These are phyloP conservation scores for Subanguina moxae DNA, from an alignment of 1,140 invertebrate genomes.

Conservation along the genomic window DNA sequence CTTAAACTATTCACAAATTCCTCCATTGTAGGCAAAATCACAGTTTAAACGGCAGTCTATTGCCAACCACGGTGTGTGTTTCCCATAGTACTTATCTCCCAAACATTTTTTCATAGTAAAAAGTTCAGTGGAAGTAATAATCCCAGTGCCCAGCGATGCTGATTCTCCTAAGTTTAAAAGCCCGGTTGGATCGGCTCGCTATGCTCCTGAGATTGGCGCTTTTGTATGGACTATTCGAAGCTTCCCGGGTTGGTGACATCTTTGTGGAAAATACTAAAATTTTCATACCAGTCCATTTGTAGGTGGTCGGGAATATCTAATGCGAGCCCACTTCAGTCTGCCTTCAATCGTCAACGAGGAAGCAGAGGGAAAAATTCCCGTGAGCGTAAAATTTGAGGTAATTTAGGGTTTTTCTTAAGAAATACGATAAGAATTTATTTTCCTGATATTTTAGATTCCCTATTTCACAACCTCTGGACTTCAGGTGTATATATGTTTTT, in stretches of 20 bases:
- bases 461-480: conserved; percentile 98
- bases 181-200: conserved; percentile 64
- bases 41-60: conserved; percentile 97
- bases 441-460: too few species aligned
- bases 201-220: conserved; percentile 65
- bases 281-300: conserved; percentile 3
- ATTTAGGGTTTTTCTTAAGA: too few species aligned
- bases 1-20: too few species aligned
- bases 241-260: conserved; percentile 45
- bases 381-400: conserved; percentile 99
- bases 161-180: conserved; percentile 65
- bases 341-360: conserved; percentile 84
- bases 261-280: conserved; percentile 1
- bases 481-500: conserved; percentile 24
- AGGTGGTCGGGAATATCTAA: conserved; percentile 94
- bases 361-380: conserved; percentile 90
- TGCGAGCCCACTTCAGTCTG: conserved; percentile 95
- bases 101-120: too few species aligned
- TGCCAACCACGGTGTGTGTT: conserved; percentile 61
- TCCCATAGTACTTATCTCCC: too few species aligned
- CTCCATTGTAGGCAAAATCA: conserved; percentile 77
- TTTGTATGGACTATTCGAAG: conserved; percentile 64
- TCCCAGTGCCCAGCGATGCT: conserved; percentile 65
- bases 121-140: conserved; percentile 61
- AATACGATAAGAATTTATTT: too few species aligned